These are phyloP conservation scores for Nannoperca obscura DNA, from an alignment of 2,797 vertebrate species.

Conservation along the genomic window DNA sequence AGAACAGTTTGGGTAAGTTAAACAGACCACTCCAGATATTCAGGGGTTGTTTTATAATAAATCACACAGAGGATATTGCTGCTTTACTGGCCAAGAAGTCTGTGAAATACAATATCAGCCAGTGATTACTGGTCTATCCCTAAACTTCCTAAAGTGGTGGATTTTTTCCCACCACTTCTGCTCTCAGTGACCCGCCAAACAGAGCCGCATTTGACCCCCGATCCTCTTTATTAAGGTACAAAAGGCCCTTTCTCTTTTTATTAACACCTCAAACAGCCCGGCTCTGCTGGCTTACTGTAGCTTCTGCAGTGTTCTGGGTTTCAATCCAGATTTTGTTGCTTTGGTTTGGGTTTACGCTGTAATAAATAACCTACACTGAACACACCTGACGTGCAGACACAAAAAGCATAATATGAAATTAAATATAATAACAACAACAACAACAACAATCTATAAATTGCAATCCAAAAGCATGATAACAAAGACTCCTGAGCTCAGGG, in stretches of 20 bases:
- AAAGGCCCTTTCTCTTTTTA: slow-evolving; percentile 37
- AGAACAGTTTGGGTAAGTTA: not conserved
- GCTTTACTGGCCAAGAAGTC: not conserved
- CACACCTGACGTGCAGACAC: not conserved
- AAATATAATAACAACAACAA: not conserved
- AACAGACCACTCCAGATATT: not conserved
- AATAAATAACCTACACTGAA: not conserved
- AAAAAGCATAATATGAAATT: not conserved
- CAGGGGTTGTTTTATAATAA: not conserved
- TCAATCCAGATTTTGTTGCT: slow-evolving; percentile 18
- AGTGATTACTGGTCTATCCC: not conserved
- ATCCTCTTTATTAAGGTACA: too few relatives aligned
- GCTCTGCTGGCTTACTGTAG: slow-evolving; percentile 2
- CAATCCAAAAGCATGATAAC: too few relatives aligned
- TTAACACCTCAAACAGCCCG: slow-evolving; percentile 21
- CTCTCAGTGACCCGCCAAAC: not conserved
- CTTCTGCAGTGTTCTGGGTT: slow-evolving; percentile 4
- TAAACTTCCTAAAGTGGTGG: not conserved
- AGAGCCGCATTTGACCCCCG: not conserved
- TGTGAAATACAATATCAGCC: not conserved
- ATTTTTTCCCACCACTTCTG: too few relatives aligned
- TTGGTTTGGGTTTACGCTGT: not conserved
- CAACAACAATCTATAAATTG: not conserved
- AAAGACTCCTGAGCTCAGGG: too few relatives aligned
- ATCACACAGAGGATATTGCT: not conserved